These are phyloP conservation scores for Rhagologus leucostigma DNA, from an alignment of 2,113 vertebrate species.

Conservation along the genomic window DNA sequence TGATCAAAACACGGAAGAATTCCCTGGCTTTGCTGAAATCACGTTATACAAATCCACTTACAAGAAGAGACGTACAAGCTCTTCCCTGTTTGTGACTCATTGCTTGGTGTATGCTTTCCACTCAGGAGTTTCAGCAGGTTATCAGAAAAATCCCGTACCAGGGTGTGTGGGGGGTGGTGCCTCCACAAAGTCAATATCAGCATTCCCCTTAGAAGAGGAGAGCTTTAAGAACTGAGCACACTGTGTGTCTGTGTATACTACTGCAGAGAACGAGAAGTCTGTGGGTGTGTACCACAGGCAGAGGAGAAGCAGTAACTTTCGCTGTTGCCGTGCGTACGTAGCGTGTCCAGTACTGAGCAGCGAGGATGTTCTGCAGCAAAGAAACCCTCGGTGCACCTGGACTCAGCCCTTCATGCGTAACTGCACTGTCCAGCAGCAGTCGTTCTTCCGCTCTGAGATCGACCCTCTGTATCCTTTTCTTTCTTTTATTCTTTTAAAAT, in stretches of 20 bases:
- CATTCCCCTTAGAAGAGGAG: constrained; percentile 62
- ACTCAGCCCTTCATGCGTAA: not conserved
- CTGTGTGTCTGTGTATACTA: constrained; percentile 8
- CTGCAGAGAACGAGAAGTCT: constrained; percentile 7
- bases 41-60: not conserved
- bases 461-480: not conserved
- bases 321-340: not conserved
- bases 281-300: not conserved
- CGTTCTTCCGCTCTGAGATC: not conserved
- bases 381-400: not conserved
- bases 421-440: not conserved
- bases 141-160: constrained; percentile 26
- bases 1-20: not conserved
- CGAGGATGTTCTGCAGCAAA: constrained; percentile 7
- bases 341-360: constrained; percentile 12
- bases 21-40: not conserved
- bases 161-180: not conserved
- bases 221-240: constrained; percentile 17
- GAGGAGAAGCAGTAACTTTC: not conserved
- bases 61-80: not conserved
- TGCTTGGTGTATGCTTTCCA: not conserved
- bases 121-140: not conserved
- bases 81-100: not conserved
- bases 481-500: not conserved
- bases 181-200: constrained; percentile 43